phyloP scores from a whole-genome alignment of 2,113 vertebrate species.

The Paratilapia polleni region DNA sequence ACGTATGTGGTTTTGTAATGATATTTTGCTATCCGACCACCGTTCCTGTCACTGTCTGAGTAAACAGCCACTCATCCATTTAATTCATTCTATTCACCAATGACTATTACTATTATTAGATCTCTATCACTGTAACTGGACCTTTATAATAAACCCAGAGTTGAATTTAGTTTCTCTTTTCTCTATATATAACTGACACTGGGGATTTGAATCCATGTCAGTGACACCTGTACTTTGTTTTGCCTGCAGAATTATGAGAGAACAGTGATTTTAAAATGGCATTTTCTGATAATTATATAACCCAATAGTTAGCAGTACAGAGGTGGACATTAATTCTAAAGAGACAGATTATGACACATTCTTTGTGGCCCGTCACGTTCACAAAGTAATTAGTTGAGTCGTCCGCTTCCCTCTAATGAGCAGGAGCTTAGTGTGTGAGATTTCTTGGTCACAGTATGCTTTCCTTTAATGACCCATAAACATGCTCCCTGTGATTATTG shows the following conservation, averaged over 20 bases:
- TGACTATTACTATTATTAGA: slow-evolving; percentile 21
- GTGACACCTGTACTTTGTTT: slow-evolving; percentile 1
- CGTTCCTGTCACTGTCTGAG: neutral
- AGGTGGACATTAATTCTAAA: slow-evolving; percentile 32
- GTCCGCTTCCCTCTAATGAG: slow-evolving; percentile 45
- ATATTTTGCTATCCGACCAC: slow-evolving; percentile 2
- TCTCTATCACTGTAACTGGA: neutral
- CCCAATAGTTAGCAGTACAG: neutral
- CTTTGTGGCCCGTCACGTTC: slow-evolving; percentile 35
- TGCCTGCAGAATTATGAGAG: neutral
- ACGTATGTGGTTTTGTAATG: slow-evolving; percentile 3
- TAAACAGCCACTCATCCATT: slow-evolving; percentile 20
- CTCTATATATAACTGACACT: neutral
- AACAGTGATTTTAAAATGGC: neutral
- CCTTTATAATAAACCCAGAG: neutral
- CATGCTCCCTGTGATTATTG: slow-evolving; percentile 57
- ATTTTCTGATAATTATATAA: neutral
- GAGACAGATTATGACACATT: slow-evolving; percentile 47
- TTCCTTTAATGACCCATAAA: slow-evolving; percentile 61
- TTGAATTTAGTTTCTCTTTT: slow-evolving; percentile 8
- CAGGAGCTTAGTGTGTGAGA: slow-evolving; percentile 31
- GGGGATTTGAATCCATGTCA: neutral
- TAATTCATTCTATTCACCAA: slow-evolving; percentile 33
- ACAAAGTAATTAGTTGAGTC: slow-evolving; percentile 54
- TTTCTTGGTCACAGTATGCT: slow-evolving; percentile 43